Conservation (phyloP, 2,113 vertebrate genomes). For the Chaetorhynchus papuensis region DNA sequence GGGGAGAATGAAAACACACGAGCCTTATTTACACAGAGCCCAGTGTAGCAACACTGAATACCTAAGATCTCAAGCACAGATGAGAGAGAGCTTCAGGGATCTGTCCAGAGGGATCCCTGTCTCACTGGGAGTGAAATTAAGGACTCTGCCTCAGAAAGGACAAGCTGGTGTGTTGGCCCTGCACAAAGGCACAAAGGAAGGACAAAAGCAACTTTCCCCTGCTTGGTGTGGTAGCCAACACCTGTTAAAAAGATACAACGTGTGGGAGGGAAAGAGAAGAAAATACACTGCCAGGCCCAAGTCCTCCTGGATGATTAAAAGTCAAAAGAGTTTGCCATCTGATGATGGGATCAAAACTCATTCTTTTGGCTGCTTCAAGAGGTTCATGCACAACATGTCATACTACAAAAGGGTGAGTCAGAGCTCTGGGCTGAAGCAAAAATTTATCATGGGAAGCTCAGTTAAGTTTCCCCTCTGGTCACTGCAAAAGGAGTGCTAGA, state of each 20-base stretch:
- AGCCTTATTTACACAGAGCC: neutral
- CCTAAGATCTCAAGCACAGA: neutral
- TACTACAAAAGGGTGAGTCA: neutral
- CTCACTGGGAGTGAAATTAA: neutral
- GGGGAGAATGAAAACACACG: neutral
- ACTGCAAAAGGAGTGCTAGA: neutral
- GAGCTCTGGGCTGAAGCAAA: neutral
- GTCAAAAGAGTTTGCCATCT: neutral
- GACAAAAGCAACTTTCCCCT: neutral
- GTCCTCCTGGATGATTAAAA: neutral
- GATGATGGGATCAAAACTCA: neutral
- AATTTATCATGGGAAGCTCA: neutral
- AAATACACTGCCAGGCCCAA: neutral
- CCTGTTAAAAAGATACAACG: neutral
- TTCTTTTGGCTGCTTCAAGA: neutral
- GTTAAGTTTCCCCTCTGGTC: neutral
- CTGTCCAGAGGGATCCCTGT: neutral
- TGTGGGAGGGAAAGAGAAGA: neutral
- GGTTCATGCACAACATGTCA: neutral
- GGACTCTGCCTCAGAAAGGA: neutral
- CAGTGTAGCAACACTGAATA: neutral
- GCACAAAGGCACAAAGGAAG: neutral
- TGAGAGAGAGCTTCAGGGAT: neutral
- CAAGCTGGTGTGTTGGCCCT: neutral
- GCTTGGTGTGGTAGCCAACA: neutral